Percentiles rank a stretch among this genome's conserved stretches.
phyloP scores from a whole-genome alignment of 2,113 vertebrate genomes.

The Sinocyclocheilus grahami region DNA sequence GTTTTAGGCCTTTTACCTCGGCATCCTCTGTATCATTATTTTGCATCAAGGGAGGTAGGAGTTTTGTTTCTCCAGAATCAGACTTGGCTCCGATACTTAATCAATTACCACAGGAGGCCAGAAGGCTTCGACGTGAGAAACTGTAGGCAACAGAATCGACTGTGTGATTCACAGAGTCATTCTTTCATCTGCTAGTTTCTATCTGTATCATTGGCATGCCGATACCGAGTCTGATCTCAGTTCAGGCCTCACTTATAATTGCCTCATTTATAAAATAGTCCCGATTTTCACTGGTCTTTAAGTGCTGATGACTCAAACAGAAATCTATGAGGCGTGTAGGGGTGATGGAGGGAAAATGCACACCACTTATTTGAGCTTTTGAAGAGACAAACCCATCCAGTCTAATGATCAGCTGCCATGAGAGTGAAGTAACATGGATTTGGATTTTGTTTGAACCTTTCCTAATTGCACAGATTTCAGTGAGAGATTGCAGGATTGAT shows the following conservation, averaged over 20 bases:
- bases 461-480: not conserved
- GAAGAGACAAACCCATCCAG: conserved; percentile 22
- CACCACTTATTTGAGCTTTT: conserved; percentile 39
- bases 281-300: conserved; percentile 63
- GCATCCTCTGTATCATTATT: conserved; percentile 38
- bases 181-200: conserved; percentile 44
- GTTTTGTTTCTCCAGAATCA: conserved; percentile 65
- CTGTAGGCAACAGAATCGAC: not conserved
- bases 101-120: conserved; percentile 64
- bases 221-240: conserved; percentile 63
- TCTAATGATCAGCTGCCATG: conserved; percentile 34
- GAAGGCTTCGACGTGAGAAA: conserved; percentile 52
- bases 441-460: not conserved
- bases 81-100: conserved; percentile 64
- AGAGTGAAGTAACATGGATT: conserved; percentile 22
- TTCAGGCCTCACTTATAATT: conserved; percentile 69
- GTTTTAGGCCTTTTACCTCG: not conserved
- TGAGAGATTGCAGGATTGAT: not conserved
- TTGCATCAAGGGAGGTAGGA: conserved; percentile 53
- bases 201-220: conserved; percentile 43
- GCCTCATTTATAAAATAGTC: conserved; percentile 74
- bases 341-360: conserved; percentile 53
- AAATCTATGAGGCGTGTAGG: conserved; percentile 55
- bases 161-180: conserved; percentile 14
- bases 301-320: conserved; percentile 65